Conservation (phyloP, 1,140 invertebrate genomes). For the Mercenaria mercenaria region DNA sequence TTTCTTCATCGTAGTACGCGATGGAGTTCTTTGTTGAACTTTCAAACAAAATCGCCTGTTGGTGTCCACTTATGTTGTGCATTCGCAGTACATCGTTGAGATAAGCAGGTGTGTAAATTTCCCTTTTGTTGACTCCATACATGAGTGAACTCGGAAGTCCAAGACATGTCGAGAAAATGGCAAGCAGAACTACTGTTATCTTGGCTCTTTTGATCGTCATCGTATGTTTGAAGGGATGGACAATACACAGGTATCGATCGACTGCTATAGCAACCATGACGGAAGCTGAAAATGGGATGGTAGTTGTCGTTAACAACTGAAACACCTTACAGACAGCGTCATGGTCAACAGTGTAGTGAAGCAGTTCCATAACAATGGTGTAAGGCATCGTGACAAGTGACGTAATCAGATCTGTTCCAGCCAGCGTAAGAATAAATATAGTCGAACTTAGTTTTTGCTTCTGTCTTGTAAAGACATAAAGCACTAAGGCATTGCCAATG, state of each 20-base stretch:
- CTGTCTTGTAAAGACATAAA: constrained; percentile 79
- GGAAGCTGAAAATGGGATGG: constrained; percentile 77
- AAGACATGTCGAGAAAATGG: constrained; percentile 72
- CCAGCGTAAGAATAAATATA: constrained; percentile 78
- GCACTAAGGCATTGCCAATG: constrained; percentile 78
- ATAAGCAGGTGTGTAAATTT: not conserved
- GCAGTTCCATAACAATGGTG: constrained; percentile 72
- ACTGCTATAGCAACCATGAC: constrained; percentile 83
- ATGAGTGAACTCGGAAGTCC: constrained; percentile 76
- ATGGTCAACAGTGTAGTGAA: constrained; percentile 47
- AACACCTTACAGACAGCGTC: constrained; percentile 78
- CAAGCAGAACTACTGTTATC: constrained; percentile 74
- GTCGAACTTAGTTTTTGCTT: constrained; percentile 77
- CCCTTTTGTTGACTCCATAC: constrained; percentile 60
- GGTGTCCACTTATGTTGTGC: not conserved
- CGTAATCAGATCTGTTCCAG: constrained; percentile 75
- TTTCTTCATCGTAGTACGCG: not conserved
- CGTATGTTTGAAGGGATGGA: constrained; percentile 79
- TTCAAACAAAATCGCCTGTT: not conserved
- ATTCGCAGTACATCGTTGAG: not conserved
- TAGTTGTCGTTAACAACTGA: constrained; percentile 75
- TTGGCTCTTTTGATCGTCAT: constrained; percentile 82
- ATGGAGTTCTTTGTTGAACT: not conserved
- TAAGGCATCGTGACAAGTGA: constrained; percentile 73
- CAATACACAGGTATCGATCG: constrained; percentile 83